Evolutionary conservation across 1,140 invertebrate genomes (phyloP).

Genomic region (Ptiloglossa arizonensis): DNA sequence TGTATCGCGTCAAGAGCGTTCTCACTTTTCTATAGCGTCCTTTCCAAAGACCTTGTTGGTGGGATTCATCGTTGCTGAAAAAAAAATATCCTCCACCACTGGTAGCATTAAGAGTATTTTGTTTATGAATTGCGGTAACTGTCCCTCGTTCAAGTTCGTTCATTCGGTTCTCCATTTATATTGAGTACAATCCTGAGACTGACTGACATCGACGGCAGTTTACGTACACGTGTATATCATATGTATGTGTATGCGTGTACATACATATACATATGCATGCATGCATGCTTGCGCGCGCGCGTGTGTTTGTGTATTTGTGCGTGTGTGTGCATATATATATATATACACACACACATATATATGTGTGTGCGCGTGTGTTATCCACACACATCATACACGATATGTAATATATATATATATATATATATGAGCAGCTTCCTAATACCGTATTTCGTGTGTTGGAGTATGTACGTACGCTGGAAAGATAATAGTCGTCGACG

Average conservation of each 20-base stretch:
- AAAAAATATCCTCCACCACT: constrained; percentile 40
- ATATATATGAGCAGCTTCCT: background rate
- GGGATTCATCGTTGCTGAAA: constrained; percentile 45
- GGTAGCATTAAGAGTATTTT: constrained; percentile 20
- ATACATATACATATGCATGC: no score
- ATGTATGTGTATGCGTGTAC: background rate
- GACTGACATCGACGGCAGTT: constrained; percentile 13
- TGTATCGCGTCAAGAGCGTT: constrained; percentile 10
- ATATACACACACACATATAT: background rate
- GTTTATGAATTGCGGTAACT: background rate
- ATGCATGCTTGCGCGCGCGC: no score
- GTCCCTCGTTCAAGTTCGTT: background rate
- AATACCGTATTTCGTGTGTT: constrained; percentile 13
- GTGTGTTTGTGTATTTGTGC: no score
- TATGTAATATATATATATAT: no score
- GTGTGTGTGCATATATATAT: no score
- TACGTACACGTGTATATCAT: background rate
- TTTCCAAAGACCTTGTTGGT: constrained; percentile 19
- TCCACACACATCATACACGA: no score
- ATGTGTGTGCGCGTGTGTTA: no score
- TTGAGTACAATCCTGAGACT: constrained; percentile 11
- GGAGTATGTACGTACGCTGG: constrained; percentile 49
- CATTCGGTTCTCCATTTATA: background rate
- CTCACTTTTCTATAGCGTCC: constrained; percentile 8
- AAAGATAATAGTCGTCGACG: constrained; percentile 26